phyloP scores from a whole-genome alignment of 2,113 vertebrate species.

The Oenanthe oenanthe region DNA sequence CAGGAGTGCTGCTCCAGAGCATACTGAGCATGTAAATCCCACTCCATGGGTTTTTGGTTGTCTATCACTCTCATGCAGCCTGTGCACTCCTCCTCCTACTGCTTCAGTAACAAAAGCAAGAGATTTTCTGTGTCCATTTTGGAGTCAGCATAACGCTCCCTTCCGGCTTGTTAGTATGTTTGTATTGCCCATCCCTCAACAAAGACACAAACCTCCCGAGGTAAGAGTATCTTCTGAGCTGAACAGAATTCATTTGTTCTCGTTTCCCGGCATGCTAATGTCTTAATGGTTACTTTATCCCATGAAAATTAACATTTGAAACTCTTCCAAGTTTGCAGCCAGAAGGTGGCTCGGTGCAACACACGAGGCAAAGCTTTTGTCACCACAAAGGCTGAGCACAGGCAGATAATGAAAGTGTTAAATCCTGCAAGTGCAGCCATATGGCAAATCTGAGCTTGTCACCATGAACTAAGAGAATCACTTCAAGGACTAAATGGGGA shows the following conservation, averaged over 20 bases:
- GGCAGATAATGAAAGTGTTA: not conserved
- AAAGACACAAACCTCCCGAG: not conserved
- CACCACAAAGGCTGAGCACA: not conserved
- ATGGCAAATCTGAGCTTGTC: constrained; percentile 74
- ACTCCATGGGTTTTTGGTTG: not conserved
- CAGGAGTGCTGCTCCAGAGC: not conserved
- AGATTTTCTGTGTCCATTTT: not conserved
- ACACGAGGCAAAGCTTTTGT: not conserved
- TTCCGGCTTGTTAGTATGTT: not conserved
- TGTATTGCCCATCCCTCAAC: not conserved
- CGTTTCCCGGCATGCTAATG: not conserved
- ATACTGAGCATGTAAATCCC: not conserved
- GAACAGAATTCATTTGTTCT: not conserved
- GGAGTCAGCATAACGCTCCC: not conserved
- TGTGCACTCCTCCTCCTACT: not conserved
- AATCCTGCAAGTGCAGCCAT: constrained; percentile 60
- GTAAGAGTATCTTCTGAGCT: not conserved
- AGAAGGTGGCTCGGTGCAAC: not conserved
- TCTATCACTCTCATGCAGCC: not conserved
- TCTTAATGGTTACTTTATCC: not conserved
- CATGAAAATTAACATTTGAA: not conserved
- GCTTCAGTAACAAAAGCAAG: not conserved
- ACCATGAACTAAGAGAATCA: constrained; percentile 54
- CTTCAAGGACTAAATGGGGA: constrained; percentile 61
- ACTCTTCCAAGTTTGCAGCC: not conserved